Conservation (phyloP, 2,797 vertebrate genomes). For the Eurystomus glaucurus region DNA sequence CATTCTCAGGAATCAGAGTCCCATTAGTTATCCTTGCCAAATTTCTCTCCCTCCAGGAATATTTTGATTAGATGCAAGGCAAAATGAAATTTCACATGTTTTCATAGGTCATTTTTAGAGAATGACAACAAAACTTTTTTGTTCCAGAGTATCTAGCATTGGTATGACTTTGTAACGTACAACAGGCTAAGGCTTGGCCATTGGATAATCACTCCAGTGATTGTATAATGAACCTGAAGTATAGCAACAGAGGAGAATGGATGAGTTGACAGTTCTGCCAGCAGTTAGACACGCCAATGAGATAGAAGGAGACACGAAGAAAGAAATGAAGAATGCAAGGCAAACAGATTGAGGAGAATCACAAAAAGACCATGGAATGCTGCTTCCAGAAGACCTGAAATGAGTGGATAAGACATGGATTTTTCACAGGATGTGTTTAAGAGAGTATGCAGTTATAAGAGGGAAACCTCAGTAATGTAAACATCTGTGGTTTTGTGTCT, state of each 20-base stretch:
- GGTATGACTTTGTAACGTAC: not conserved
- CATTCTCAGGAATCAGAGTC: not conserved
- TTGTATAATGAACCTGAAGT: not conserved
- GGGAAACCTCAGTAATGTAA: conserved; percentile 52
- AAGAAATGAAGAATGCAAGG: not conserved
- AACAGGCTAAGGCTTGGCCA: not conserved
- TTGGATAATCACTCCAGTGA: not conserved
- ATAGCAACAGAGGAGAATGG: not conserved
- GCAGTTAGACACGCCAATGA: not conserved
- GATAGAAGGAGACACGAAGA: not conserved
- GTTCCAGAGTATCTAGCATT: not conserved
- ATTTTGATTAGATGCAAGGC: not conserved
- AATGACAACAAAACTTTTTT: not conserved
- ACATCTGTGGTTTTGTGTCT: conserved; percentile 58
- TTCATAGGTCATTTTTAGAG: not conserved
- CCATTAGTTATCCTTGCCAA: not conserved
- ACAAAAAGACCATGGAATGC: not conserved
- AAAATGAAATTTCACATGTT: not conserved
- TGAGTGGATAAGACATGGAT: not conserved
- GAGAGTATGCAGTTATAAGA: conserved; percentile 11
- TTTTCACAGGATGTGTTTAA: not conserved
- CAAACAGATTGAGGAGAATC: conserved; percentile 5
- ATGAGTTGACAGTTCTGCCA: not conserved
- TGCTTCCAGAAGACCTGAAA: conserved; percentile 18
- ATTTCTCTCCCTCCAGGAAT: not conserved